Percentiles rank a stretch among this genome's conserved stretches.
Conservation (phyloP, 2,113 vertebrate species). For the Phodopus roborovskii region DNA sequence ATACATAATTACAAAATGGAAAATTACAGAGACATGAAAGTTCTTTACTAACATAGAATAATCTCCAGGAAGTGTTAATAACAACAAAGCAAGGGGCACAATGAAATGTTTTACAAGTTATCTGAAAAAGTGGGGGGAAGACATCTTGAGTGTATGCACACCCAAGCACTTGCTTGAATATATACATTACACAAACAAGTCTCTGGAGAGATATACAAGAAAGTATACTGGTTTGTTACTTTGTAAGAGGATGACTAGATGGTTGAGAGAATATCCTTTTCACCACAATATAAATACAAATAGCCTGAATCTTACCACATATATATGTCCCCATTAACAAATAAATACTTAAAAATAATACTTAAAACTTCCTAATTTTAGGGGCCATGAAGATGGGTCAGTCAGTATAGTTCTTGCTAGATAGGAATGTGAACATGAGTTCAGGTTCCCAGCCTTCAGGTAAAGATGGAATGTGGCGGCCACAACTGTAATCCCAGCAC, state of each 20-base stretch:
- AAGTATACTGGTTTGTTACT: neutral
- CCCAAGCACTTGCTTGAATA: neutral
- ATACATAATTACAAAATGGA: neutral
- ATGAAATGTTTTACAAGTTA: neutral
- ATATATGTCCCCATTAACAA: conserved; percentile 3
- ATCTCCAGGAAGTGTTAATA: neutral
- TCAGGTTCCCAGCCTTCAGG: neutral
- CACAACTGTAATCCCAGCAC: neutral
- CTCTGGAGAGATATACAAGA: neutral
- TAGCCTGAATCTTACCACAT: conserved; percentile 1
- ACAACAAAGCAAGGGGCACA: neutral
- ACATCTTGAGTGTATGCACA: neutral
- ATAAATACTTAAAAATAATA: conserved; percentile 22
- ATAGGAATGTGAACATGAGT: neutral
- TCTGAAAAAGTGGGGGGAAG: neutral
- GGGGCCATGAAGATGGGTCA: neutral
- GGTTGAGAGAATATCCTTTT: neutral
- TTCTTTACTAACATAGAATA: conserved; percentile 31
- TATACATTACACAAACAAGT: neutral
- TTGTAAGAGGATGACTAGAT: neutral
- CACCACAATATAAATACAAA: neutral
- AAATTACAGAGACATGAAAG: neutral
- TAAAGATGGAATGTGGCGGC: too few species aligned
- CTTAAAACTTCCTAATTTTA: conserved; percentile 6
- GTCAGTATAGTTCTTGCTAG: neutral